Base-by-base conservation (phyloP, 1,140 invertebrate genomes). In the Bombus ignitus region DNA sequence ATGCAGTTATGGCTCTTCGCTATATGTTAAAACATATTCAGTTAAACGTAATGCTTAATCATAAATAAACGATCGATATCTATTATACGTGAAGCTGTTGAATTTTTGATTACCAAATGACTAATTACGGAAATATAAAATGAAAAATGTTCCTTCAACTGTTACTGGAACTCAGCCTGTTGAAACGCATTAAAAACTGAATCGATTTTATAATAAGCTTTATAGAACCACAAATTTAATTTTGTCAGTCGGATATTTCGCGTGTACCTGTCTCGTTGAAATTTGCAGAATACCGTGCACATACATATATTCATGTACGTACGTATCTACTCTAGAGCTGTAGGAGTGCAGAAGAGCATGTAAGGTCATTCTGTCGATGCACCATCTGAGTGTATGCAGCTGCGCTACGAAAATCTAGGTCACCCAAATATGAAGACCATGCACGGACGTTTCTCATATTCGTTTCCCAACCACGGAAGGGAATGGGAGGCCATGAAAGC, bases 341-440 rank as follows among this genome's bases (percentile, higher is more conserved):
- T 73, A 47, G 42, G 18, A 44, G 72, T 44, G 47, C 32, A 75
- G 44, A 86, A 57, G 70, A 59, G 70, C 74, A 71, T 59, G 59
- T 68, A 59, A 28, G 53, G 39, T 78, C 70, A 66, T 42, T 44
- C 53, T 39, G 59, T 68, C 37, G 78, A 86, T 44, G 70, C 47
- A 32, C 35, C 44, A 28, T 77, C 44, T 47, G 86, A 80, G 42
- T 44, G 37, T 71, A 71, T 71, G 65, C 83, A 72, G 72, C 42
- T 73, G 85, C 83, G 70, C 75, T 86, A 81, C 65, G 71, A 75
- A 62, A 83, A 87, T 87, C 83, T 87, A 75, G 86, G 86, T 87
- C 86, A 86, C 77, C 62, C 75, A 85, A 87, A 87, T 86, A 87
- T 70, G 83, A 75, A 75, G 71, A 72, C 42, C 68, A 75, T 70